Conservation (phyloP, 2,797 vertebrate genomes). For the Pantherophis alleghaniensis region DNA sequence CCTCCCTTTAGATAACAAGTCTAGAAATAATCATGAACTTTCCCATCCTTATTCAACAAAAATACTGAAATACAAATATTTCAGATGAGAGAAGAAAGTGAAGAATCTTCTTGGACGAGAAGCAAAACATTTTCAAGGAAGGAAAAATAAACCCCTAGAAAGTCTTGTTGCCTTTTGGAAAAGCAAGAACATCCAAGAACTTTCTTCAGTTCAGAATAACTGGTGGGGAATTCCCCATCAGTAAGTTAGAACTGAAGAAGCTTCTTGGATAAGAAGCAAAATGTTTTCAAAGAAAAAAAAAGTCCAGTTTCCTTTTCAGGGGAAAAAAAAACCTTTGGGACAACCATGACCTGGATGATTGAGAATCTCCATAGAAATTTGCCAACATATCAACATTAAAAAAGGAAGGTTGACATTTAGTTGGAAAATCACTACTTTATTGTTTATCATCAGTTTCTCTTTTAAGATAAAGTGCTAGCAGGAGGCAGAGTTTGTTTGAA, state of each 20-base stretch:
- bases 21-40: too few relatives aligned
- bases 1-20: too few relatives aligned
- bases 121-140: too few relatives aligned
- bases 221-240: not conserved
- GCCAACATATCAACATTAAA: not conserved
- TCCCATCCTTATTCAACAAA: too few relatives aligned
- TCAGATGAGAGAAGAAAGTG: not conserved
- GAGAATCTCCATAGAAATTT: not conserved
- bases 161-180: too few relatives aligned
- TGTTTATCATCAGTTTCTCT: not conserved
- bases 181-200: too few relatives aligned
- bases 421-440: not conserved
- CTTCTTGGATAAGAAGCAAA: not conserved
- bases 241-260: not conserved
- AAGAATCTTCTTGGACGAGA: not conserved
- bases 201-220: too few relatives aligned
- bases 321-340: not conserved
- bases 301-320: not conserved
- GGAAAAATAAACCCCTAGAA: too few relatives aligned
- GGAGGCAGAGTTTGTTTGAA: not conserved
- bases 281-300: not conserved
- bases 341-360: not conserved
- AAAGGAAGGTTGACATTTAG: not conserved
- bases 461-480: not conserved
- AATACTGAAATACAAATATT: not conserved